phyloP scores from a whole-genome alignment of 2,113 vertebrate genomes.

The Ibidorhyncha struthersii region DNA sequence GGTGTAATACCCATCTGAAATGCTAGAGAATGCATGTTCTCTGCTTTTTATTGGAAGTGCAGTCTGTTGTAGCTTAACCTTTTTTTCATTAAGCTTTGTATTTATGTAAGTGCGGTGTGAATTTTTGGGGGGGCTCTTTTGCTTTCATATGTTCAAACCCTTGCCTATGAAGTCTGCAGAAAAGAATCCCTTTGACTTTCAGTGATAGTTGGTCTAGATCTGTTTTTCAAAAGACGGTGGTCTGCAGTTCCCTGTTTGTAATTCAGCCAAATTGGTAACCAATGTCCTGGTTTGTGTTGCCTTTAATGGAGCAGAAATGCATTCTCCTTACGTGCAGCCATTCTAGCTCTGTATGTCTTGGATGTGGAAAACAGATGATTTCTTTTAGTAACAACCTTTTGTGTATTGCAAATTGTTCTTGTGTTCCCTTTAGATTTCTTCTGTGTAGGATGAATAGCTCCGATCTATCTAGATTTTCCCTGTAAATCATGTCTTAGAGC shows the following conservation, averaged over 20 bases:
- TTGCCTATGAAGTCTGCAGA: neutral
- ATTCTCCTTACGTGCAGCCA: neutral
- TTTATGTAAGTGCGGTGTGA: neutral
- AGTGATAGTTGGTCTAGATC: neutral
- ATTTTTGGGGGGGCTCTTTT: neutral
- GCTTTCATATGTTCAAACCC: neutral
- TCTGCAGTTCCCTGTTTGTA: neutral
- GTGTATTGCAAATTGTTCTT: neutral
- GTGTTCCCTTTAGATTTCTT: neutral
- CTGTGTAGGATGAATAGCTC: neutral
- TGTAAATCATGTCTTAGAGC: neutral
- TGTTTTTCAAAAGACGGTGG: neutral
- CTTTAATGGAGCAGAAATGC: neutral
- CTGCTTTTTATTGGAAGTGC: neutral
- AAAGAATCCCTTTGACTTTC: neutral
- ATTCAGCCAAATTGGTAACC: neutral
- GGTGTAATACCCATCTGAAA: neutral
- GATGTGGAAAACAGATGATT: neutral
- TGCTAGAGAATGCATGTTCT: neutral
- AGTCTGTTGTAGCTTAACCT: neutral
- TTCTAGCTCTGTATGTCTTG: neutral
- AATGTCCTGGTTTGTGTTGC: neutral
- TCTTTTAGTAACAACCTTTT: neutral
- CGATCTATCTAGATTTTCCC: neutral
- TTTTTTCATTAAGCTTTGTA: neutral